Conservation (phyloP, 2,888 invertebrate species). For the Trissonchulus sp. region DNA sequence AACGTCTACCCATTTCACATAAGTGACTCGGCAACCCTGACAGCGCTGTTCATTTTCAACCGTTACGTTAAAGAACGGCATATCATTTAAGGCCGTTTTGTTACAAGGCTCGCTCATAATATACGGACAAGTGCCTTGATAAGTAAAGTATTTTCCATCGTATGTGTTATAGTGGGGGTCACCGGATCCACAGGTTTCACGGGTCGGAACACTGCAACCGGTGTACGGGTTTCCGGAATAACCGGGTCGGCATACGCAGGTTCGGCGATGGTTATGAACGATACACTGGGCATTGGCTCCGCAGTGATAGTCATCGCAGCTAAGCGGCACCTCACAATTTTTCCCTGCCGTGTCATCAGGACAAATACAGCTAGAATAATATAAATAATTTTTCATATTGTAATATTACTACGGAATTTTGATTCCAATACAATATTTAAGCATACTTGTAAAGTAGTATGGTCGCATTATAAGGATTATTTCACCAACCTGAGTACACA, state of each 20-base stretch:
- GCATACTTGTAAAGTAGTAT: too few relatives aligned
- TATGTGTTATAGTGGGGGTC: conserved; percentile 51
- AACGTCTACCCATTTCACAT: background rate
- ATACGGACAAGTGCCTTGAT: conserved; percentile 49
- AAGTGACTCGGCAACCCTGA: background rate
- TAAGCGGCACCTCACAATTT: conserved; percentile 60
- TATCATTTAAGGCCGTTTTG: background rate
- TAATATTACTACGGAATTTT: too few relatives aligned
- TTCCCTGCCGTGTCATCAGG: conserved; percentile 65
- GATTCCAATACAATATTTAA: too few relatives aligned
- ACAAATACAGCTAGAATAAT: conserved; percentile 49
- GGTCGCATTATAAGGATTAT: too few relatives aligned
- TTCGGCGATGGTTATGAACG: conserved; percentile 41
- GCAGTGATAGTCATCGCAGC: conserved; percentile 37
- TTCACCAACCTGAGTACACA: too few relatives aligned
- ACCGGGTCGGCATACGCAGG: conserved; percentile 43
- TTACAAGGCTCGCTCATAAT: conserved; percentile 42
- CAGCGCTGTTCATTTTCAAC: background rate
- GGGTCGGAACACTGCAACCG: conserved; percentile 29
- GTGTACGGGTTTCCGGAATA: conserved; percentile 35
- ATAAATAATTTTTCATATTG: too few relatives aligned
- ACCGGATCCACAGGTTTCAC: conserved; percentile 42
- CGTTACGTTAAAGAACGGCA: conserved; percentile 21
- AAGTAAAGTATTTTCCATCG: conserved; percentile 46
- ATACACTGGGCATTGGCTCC: conserved; percentile 42